Base-by-base conservation (phyloP, 2,888 invertebrate species). In the Colostygia pectinataria region DNA sequence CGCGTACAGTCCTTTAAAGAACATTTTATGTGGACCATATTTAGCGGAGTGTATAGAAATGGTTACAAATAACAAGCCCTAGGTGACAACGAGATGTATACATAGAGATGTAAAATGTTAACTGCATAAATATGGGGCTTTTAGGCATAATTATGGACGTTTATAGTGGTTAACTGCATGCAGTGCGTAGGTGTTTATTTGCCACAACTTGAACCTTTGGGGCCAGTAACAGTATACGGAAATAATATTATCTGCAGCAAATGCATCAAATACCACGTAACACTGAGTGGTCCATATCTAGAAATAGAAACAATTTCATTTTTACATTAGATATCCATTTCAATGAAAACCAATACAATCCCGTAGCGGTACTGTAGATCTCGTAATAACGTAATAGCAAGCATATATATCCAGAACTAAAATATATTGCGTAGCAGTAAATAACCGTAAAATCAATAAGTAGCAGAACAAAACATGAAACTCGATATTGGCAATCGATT, bases 401-500 rank as follows among this genome's bases (percentile, higher is more conserved):
- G n/a, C n/a, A n/a, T n/a, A n/a, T 38, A 20, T 10, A 39, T 18
- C 10, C 18, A 7, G 18, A 18, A 52, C 5, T 28, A 61, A 64
- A 66, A 57, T 45, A 58, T 55, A 57, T 61, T 63, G 57, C 57
- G 39, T 66, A 63, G 58, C 55, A 61, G 15, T 37, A 23, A 8
- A 18, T 7, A 45, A 66, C 59, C 63, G 60, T 69, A 59, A 65
- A 72, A 71, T 66, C 3, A 18, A 20, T 1, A 33, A 33, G 9
- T 65, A 64, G 59, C 66, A 70, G 67, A 70, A 68, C 67, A 36
- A 57, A 59, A 53, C 62, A 49, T 52, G 72, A 75, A n/a, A 76
- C 68, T 74, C 62, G 58, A 69, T 76, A 72, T 76, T 75, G 68
- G 70, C 72, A 81, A 80, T 79, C 71, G 74, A 77, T 81, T 80